A percentile compares a stretch with the other conserved stretches of the same genome.
phyloP scores from a whole-genome alignment of 2,797 vertebrate genomes.

The Lindbergichthys nudifrons region DNA sequence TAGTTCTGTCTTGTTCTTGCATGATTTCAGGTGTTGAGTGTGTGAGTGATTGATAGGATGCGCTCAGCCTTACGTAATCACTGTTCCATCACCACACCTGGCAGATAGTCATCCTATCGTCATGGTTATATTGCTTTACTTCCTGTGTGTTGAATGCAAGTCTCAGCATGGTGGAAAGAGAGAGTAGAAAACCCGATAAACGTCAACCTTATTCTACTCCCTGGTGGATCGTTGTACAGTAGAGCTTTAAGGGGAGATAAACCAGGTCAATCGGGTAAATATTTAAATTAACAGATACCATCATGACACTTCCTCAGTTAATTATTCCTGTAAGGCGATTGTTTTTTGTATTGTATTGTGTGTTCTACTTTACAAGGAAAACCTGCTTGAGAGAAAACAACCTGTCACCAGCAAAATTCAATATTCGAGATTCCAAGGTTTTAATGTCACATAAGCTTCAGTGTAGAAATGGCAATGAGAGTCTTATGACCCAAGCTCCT shows the following conservation, averaged over 20 bases:
- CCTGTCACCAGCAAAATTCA: neutral
- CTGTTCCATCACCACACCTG: constrained; percentile 58
- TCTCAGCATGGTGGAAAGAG: constrained; percentile 21
- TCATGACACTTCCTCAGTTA: too few relatives aligned
- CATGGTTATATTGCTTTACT: constrained; percentile 44
- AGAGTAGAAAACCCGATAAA: constrained; percentile 21
- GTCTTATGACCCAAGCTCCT: too few relatives aligned
- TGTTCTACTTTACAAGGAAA: constrained; percentile 12
- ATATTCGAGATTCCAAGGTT: too few relatives aligned
- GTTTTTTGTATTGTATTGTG: too few relatives aligned
- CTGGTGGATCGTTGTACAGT: neutral
- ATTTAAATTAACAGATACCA: too few relatives aligned
- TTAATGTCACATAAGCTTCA: too few relatives aligned
- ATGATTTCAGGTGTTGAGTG: constrained; percentile 30
- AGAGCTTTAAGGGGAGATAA: neutral
- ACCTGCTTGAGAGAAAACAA: neutral
- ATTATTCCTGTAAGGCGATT: too few relatives aligned
- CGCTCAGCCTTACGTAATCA: constrained; percentile 41
- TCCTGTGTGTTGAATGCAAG: constrained; percentile 29
- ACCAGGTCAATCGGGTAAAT: too few relatives aligned
- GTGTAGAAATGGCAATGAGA: too few relatives aligned
- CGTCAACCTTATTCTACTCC: neutral
- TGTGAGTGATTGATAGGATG: constrained; percentile 61
- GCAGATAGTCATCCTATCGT: constrained; percentile 50
- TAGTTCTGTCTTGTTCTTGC: constrained; percentile 20